phyloP scores from a whole-genome alignment of 1,140 invertebrate genomes.

The Berghia stephanieae region DNA sequence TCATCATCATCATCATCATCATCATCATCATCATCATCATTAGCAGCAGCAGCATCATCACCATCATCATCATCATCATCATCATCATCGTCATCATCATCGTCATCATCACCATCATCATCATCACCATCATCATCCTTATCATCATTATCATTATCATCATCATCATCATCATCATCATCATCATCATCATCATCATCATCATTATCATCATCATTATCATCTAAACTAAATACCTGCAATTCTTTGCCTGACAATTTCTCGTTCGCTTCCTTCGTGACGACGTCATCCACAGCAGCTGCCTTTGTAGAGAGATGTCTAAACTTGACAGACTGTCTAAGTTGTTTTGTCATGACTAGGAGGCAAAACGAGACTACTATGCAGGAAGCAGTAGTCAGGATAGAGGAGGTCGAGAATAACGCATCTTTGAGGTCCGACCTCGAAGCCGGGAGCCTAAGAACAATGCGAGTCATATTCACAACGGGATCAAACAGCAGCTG shows the following conservation, averaged over 20 bases:
- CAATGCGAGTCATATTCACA: too few relatives aligned
- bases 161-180: conserved; percentile 9
- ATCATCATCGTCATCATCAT: not conserved
- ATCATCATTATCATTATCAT: not conserved
- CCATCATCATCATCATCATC: not conserved
- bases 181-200: not conserved
- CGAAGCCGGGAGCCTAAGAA: too few relatives aligned
- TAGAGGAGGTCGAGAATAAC: too few relatives aligned
- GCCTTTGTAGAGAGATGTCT: too few relatives aligned
- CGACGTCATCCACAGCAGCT: not conserved
- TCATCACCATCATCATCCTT: too few relatives aligned
- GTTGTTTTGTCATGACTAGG: too few relatives aligned
- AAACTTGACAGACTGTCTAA: too few relatives aligned
- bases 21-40: not conserved
- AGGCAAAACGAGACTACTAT: too few relatives aligned
- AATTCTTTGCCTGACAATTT: not conserved
- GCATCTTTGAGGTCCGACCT: too few relatives aligned
- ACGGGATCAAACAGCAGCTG: too few relatives aligned
- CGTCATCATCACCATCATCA: not conserved
- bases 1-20: conserved; percentile 1
- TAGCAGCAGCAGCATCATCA: too few relatives aligned
- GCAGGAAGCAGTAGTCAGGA: too few relatives aligned
- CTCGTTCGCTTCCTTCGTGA: not conserved
- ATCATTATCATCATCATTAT: not conserved
- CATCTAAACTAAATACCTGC: not conserved